Percentiles rank a stretch among this genome's conserved stretches.
Conservation (phyloP, 2,888 invertebrate species). For the Apotomis capreana region DNA sequence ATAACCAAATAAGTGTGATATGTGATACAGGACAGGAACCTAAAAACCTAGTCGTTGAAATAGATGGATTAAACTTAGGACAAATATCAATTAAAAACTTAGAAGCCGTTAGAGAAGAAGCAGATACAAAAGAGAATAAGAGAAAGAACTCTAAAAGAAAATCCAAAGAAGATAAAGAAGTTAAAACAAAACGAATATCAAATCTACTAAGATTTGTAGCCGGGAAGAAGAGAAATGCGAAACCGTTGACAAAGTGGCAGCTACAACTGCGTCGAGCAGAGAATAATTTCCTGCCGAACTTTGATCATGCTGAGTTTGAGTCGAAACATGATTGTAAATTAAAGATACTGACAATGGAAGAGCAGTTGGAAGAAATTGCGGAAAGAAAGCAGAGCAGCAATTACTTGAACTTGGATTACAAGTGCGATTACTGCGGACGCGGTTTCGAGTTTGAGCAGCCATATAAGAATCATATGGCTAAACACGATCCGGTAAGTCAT, state of each 20-base stretch:
- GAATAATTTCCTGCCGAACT: conserved; percentile 25
- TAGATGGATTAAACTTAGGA: conserved; percentile 24
- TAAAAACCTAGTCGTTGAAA: conserved; percentile 20
- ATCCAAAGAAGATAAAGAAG: conserved; percentile 3
- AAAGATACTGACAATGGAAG: conserved; percentile 44
- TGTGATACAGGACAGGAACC: not conserved
- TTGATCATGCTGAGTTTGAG: conserved; percentile 44
- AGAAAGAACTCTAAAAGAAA: conserved; percentile 2
- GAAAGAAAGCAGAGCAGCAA: conserved; percentile 47
- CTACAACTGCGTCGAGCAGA: conserved; percentile 24
- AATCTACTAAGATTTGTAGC: conserved; percentile 20
- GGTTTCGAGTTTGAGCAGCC: conserved; percentile 50
- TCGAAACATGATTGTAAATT: conserved; percentile 46
- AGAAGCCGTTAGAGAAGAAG: not conserved
- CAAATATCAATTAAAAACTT: conserved; percentile 13
- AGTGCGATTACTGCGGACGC: conserved; percentile 51
- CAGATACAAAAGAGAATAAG: not conserved
- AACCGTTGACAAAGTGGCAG: conserved; percentile 34
- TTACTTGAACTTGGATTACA: conserved; percentile 49
- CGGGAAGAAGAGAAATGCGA: conserved; percentile 25
- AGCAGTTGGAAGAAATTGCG: conserved; percentile 50
- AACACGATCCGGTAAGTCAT: conserved; percentile 50
- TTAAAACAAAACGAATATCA: conserved; percentile 8
- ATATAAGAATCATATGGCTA: conserved; percentile 48
- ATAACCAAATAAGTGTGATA: not conserved